Conservation (phyloP, 2,888 invertebrate genomes). For the Ochropleura leucogaster region DNA sequence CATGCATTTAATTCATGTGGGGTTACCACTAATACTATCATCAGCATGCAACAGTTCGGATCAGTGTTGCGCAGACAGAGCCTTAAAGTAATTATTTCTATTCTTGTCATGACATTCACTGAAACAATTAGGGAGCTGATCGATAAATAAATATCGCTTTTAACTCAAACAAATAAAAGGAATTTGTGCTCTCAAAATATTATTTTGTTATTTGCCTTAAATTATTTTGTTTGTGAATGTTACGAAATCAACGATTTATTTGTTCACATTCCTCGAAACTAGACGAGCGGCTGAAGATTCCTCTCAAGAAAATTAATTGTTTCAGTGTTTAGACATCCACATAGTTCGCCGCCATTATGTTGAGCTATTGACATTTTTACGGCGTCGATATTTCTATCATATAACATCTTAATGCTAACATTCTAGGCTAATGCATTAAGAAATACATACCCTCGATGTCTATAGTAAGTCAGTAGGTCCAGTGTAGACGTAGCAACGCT, state of each 20-base stretch:
- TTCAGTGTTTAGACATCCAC: slow-evolving; percentile 28
- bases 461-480: not conserved
- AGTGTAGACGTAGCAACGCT: not conserved
- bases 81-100: not conserved
- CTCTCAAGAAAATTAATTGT: slow-evolving; percentile 34
- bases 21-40: too few relatives aligned
- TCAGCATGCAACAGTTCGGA: too few relatives aligned
- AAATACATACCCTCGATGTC: not conserved
- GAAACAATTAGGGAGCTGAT: not conserved
- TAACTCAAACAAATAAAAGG: not conserved
- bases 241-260: slow-evolving; percentile 23
- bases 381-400: slow-evolving; percentile 23
- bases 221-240: slow-evolving; percentile 18
- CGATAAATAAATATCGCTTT: not conserved
- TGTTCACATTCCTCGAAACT: slow-evolving; percentile 24
- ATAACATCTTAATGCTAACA: not conserved
- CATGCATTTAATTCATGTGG: too few relatives aligned
- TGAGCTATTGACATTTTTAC: slow-evolving; percentile 48
- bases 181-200: slow-evolving; percentile 3
- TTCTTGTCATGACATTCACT: not conserved
- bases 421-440: slow-evolving; percentile 7
- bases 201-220: slow-evolving; percentile 4
- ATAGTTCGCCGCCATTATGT: slow-evolving; percentile 30
- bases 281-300: slow-evolving; percentile 22
- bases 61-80: too few relatives aligned